Evolutionary conservation across 2,113 vertebrate species (phyloP).

Genomic region (Megaleporinus macrocephalus): DNA sequence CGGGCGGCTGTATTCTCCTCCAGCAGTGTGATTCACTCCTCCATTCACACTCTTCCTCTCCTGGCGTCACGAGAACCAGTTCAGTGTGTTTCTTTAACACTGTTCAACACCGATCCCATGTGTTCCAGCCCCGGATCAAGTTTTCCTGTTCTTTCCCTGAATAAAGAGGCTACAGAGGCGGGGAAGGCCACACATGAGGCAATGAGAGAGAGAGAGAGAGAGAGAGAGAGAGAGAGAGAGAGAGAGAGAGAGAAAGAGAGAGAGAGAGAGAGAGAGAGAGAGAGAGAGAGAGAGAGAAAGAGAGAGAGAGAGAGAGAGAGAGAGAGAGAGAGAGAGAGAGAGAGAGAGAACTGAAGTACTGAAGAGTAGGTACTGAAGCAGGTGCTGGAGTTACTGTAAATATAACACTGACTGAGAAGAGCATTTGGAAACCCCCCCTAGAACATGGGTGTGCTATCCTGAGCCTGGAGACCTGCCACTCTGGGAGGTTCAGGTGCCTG

Average conservation of each 20-base stretch:
- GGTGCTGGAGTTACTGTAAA: too few relatives aligned
- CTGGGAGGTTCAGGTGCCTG: too few relatives aligned
- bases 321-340: too few relatives aligned
- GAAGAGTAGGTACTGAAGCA: not conserved
- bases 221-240: not conserved
- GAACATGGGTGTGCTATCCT: too few relatives aligned
- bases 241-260: conserved; percentile 4
- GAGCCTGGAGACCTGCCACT: too few relatives aligned
- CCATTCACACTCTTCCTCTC: conserved; percentile 14
- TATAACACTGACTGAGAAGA: too few relatives aligned
- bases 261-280: not conserved
- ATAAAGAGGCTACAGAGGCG: not conserved
- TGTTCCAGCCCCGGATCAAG: not conserved
- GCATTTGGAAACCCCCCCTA: too few relatives aligned
- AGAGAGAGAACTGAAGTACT: too few relatives aligned
- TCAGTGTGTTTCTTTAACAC: conserved; percentile 1
- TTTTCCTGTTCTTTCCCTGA: conserved; percentile 21
- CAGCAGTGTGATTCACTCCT: conserved; percentile 21
- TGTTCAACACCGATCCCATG: not conserved
- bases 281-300: too few relatives aligned
- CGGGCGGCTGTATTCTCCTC: not conserved
- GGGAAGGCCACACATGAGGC: not conserved
- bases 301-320: too few relatives aligned
- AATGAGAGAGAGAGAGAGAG: not conserved
- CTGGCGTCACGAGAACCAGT: not conserved